Evolutionary conservation across 2,113 vertebrate genomes (phyloP).

Genomic region (Pangasianodon gigas): DNA sequence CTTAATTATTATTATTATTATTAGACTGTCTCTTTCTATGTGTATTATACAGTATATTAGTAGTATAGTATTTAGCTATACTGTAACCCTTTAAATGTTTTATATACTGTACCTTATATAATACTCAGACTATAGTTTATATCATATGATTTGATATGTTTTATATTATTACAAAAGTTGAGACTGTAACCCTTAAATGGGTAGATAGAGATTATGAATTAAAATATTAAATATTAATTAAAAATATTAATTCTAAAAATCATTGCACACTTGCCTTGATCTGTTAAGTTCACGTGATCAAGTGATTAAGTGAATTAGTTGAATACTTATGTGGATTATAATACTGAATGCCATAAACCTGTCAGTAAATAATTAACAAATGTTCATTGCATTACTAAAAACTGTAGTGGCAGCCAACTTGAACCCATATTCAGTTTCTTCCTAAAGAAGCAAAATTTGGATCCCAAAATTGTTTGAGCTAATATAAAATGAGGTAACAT

Average conservation of each 20-base stretch:
- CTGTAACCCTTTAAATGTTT: background rate
- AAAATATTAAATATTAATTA: no score
- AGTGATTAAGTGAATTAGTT: background rate
- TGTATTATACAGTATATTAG: background rate
- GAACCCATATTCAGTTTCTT: background rate
- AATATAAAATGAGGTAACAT: background rate
- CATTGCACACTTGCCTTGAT: background rate
- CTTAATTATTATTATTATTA: slow-evolving; percentile 35
- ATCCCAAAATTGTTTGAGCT: background rate
- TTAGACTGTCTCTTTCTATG: background rate
- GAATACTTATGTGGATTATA: background rate
- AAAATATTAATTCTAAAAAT: background rate
- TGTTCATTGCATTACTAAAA: background rate
- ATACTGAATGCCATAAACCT: background rate
- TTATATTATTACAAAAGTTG: background rate
- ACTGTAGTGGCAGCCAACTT: background rate
- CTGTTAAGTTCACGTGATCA: background rate
- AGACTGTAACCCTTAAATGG: background rate
- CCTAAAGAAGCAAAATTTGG: background rate
- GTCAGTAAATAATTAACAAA: background rate
- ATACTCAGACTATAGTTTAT: background rate
- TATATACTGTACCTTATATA: background rate
- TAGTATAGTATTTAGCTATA: background rate
- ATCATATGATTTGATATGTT: background rate
- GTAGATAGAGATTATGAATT: background rate